Base-by-base conservation (phyloP, 1,140 invertebrate species). In the Aphidius gifuensis region DNA sequence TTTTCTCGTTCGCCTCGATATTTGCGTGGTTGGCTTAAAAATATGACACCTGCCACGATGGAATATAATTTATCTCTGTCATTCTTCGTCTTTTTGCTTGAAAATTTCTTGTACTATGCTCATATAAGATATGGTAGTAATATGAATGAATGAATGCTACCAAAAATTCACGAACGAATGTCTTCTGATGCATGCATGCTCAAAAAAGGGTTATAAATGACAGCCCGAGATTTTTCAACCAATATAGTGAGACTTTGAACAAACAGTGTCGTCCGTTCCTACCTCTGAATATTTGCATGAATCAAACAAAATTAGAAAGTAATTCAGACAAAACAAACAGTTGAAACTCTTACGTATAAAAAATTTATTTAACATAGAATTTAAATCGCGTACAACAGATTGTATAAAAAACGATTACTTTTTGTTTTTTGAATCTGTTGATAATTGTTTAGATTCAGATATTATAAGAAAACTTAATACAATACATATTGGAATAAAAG, bases 1-100 rank as follows among this genome's bases (percentile, higher is more conserved):
- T 65, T 60, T 60, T 63, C 67, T 66, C 68, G 60, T 64, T 61
- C 64, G 23, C 23, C 23, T 32, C 23, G 23, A 32, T 32, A 32
- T 32, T 32, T 32, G 23, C 23, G 63, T 48, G 64, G 69, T 66
- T 42, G 23, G 71, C 72, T 77, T 78, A 79, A 77, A 80, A 81
- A 80, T 78, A 78, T 73, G 47, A 62, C 64, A 71, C 72, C 73
- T 73, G n/a, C 5, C 39, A 40, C 58, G 65, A 66, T 68, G 75
- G 76, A 81, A 81, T 81, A 77, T 75, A 80, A 81, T 81, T 81
- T 80, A 81, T 81, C 78, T 81, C 79, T 76, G 73, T 79, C 72
- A 65, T 67, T 67, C 58, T 62, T 56, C 64, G 58, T 67, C 42
- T 58, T 47, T 55, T 42, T 40, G 54, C 56, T 58, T 67, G 62